Evolutionary conservation across 2,888 invertebrate genomes (phyloP).

Genomic region (Drosophila merina): DNA sequence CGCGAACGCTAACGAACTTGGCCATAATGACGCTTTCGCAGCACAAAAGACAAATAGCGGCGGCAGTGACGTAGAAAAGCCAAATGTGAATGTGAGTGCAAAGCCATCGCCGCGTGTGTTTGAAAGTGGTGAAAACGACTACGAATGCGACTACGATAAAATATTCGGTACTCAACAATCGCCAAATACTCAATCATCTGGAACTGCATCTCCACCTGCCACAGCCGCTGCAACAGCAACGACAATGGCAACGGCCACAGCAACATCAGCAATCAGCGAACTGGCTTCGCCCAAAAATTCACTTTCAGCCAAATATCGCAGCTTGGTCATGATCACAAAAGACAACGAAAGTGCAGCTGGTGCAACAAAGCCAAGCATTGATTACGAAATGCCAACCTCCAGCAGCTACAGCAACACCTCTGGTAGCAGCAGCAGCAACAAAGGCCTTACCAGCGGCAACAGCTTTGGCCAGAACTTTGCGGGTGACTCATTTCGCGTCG

Average conservation of each 20-base stretch:
- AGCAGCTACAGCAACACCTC: conserved; percentile 29
- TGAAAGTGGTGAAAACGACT: conserved; percentile 62
- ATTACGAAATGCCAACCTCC: conserved; percentile 64
- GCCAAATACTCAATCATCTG: conserved; percentile 31
- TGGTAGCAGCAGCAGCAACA: conserved; percentile 8
- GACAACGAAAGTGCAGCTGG: conserved; percentile 83
- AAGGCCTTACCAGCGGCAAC: conserved; percentile 20
- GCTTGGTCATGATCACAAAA: conserved; percentile 95
- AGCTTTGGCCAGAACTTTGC: conserved; percentile 65
- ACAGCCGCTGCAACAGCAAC: conserved; percentile 18
- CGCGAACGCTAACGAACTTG: conserved; percentile 53
- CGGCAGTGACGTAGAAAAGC: conserved; percentile 66
- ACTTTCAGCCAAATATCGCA: conserved; percentile 89
- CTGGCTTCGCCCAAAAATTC: conserved; percentile 73
- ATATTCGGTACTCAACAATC: conserved; percentile 63
- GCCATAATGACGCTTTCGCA: conserved; percentile 76
- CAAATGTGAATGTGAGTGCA: conserved; percentile 58
- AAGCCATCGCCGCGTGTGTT: conserved; percentile 53
- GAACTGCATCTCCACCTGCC: conserved; percentile 33
- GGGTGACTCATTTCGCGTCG: conserved; percentile 62
- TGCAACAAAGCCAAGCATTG: conserved; percentile 50
- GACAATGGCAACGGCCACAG: conserved; percentile 24
- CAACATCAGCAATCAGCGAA: conserved; percentile 14
- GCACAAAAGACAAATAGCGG: conserved; percentile 65
- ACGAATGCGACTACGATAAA: conserved; percentile 68